phyloP scores from a whole-genome alignment of 2,888 invertebrate genomes.

The Andrena fulva region DNA sequence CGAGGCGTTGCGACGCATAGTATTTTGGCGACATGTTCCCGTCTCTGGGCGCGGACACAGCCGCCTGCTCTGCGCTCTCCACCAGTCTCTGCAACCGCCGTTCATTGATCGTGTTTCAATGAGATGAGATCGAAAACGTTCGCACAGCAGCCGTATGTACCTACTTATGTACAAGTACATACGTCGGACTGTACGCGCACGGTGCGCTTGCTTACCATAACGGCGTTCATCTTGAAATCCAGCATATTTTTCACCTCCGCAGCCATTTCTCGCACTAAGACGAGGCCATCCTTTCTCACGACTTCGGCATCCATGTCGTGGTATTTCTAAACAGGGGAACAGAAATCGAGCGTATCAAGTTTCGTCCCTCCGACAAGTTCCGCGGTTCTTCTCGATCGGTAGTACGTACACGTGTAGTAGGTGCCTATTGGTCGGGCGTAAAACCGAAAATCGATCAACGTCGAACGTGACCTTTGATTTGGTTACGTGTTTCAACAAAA shows the following conservation, averaged over 20 bases:
- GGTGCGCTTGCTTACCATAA: slow-evolving; percentile 90
- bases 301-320: slow-evolving; percentile 92
- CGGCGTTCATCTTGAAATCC: slow-evolving; percentile 96
- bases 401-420: too few relatives aligned
- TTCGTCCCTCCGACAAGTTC: neutral
- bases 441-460: too few relatives aligned
- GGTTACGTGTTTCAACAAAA: neutral
- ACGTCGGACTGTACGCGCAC: neutral
- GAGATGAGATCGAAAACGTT: neutral
- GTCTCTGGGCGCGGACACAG: slow-evolving; percentile 88
- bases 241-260: slow-evolving; percentile 96
- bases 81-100: slow-evolving; percentile 90
- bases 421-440: too few relatives aligned
- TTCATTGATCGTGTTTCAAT: neutral
- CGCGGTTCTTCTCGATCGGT: too few relatives aligned
- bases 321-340: slow-evolving; percentile 89
- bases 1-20: slow-evolving; percentile 93
- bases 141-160: too few relatives aligned
- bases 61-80: slow-evolving; percentile 96
- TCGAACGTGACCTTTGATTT: too few relatives aligned
- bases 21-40: slow-evolving; percentile 89
- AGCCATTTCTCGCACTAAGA: slow-evolving; percentile 94
- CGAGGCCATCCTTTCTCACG: slow-evolving; percentile 92
- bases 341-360: neutral
- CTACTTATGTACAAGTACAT: neutral